phyloP scores from a whole-genome alignment of 2,113 vertebrate genomes.

The Serilophus lunatus region DNA sequence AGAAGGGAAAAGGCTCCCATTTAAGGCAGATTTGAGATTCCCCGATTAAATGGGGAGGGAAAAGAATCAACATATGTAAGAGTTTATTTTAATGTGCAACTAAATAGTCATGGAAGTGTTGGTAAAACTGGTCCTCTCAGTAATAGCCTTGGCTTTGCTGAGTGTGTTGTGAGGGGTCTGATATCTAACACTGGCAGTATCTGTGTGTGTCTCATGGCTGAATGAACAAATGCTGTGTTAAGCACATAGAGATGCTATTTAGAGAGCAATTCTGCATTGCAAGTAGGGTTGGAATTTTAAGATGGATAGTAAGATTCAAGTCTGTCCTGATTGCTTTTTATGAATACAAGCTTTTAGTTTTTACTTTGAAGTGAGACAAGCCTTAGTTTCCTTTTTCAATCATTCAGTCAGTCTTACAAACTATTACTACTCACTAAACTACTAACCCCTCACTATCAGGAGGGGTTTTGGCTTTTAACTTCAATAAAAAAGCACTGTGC shows the following conservation, averaged over 20 bases:
- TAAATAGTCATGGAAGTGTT: neutral
- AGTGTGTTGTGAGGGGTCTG: neutral
- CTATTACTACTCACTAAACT: neutral
- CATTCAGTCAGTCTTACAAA: neutral
- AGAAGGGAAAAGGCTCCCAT: neutral
- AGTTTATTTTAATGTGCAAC: neutral
- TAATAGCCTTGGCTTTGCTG: neutral
- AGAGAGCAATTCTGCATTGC: neutral
- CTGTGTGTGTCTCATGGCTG: neutral
- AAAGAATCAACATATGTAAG: neutral
- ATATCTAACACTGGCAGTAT: neutral
- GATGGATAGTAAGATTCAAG: neutral
- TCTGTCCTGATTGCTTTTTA: neutral
- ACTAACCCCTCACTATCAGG: neutral
- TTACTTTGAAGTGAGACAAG: neutral
- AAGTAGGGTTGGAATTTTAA: neutral
- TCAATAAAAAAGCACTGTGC: neutral
- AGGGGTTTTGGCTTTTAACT: neutral
- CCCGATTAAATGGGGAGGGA: neutral
- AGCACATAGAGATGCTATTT: neutral
- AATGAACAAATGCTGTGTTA: neutral
- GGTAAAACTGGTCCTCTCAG: neutral
- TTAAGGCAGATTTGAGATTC: neutral
- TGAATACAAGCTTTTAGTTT: neutral
- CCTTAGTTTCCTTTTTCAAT: neutral